Conservation (phyloP, 2,797 vertebrate species). For the Enteromius trimaculatus region DNA sequence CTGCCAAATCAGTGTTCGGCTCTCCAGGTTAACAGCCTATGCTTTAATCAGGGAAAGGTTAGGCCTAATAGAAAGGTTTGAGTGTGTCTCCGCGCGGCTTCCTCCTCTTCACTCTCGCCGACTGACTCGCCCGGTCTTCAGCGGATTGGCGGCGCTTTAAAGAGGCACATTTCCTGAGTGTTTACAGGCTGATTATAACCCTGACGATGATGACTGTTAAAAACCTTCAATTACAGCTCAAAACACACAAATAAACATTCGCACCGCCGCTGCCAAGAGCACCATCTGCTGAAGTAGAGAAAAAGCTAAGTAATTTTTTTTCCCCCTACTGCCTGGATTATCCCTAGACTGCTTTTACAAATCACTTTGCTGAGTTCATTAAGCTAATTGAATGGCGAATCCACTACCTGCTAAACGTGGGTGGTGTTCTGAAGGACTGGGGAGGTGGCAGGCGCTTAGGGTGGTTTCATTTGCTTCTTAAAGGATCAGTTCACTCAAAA, state of each 20-base stretch:
- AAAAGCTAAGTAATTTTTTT: conserved; percentile 82
- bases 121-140: conserved; percentile 59
- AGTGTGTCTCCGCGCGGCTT: conserved; percentile 52
- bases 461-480: conserved; percentile 69
- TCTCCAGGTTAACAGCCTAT: conserved; percentile 71
- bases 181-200: conserved; percentile 87
- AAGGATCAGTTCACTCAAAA: conserved; percentile 63
- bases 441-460: conserved; percentile 53
- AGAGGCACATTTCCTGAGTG: conserved; percentile 75
- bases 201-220: conserved; percentile 83
- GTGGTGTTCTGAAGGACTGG: conserved; percentile 59
- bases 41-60: conserved; percentile 73
- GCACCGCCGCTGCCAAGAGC: conserved; percentile 87
- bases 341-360: conserved; percentile 87
- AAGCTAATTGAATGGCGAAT: conserved; percentile 84
- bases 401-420: conserved; percentile 80
- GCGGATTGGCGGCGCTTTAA: conserved; percentile 67
- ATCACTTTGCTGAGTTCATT: conserved; percentile 83
- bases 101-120: conserved; percentile 44
- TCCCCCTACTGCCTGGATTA: conserved; percentile 73
- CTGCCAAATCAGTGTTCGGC: conserved; percentile 75
- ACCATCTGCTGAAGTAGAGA: conserved; percentile 87
- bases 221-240: conserved; percentile 87
- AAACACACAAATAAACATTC: conserved; percentile 93
- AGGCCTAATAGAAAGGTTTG: conserved; percentile 73